Base-by-base conservation (phyloP, 2,888 invertebrate genomes). In the Tetragonisca angustula region DNA sequence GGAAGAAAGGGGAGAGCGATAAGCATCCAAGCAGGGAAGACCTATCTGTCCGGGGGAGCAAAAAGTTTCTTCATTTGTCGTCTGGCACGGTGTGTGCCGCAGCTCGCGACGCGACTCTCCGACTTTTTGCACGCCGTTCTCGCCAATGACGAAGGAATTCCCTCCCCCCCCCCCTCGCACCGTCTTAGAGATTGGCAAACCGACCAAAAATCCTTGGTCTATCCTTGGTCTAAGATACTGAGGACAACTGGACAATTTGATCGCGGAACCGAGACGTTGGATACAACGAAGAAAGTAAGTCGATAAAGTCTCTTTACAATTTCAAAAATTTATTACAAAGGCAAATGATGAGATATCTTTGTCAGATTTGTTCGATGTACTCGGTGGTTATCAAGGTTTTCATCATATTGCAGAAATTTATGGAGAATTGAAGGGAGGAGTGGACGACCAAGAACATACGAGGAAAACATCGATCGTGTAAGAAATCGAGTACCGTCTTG, bases 11-110 rank as follows among this genome's bases (percentile, higher is more conserved):
- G 36, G 36, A 36, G 36, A 36, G 24, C 62, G 76, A 68, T 64
- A 81, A 76, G 62, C 27, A 17, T 73, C 36, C 65, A 70, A 32
- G 2, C 61, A 52, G 62, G 50, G 70, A 68, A 68, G 64, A 81
- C 68, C 73, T 79, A 79, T 83, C 79, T 75, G 56, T 79, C 71
- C 65, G 13, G 21, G 59, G 19, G 24, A 56, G 69, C 61, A 86
- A 89, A 87, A 89, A 89, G 89, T 89, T 89, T 82, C 85, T 87
- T 89, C 85, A 88, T 89, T 89, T 87, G 86, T 87, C 79, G 56
- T 56, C 56, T n/a, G 56, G n/a, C 15, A n/a, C 74, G 36, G 36
- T 36, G 36, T 27, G 36, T 36, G 36, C 36, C 9, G 36, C 36
- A 36, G 36, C 36, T 62, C 74, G 72, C 82, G 81, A 84, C 86